phyloP scores from a whole-genome alignment of 2,888 invertebrate genomes.

The Nemotelus nigrinus region DNA sequence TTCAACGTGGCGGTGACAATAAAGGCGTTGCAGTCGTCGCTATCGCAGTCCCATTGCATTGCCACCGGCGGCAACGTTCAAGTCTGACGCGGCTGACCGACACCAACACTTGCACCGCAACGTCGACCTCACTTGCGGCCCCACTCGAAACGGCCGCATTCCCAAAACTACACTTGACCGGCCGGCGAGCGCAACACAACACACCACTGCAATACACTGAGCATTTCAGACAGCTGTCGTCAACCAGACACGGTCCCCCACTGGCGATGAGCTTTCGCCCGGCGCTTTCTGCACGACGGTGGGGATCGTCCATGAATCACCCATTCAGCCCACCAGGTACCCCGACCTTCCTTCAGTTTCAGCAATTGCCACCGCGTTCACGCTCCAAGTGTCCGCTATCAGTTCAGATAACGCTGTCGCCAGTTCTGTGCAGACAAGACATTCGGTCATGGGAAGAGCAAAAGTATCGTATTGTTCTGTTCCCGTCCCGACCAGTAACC shows the following conservation, averaged over 20 bases:
- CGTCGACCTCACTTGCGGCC: not conserved
- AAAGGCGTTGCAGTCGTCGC: slow-evolving; percentile 29
- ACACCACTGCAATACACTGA: slow-evolving; percentile 30
- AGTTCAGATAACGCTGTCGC: slow-evolving; percentile 19
- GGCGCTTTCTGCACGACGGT: slow-evolving; percentile 22
- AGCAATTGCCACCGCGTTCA: not conserved
- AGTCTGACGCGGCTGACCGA: slow-evolving; percentile 11
- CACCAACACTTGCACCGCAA: slow-evolving; percentile 28
- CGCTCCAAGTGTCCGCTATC: slow-evolving; percentile 1
- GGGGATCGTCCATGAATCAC: slow-evolving; percentile 23
- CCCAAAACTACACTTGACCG: not conserved
- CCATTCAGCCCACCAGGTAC: slow-evolving; percentile 35
- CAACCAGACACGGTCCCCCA: slow-evolving; percentile 5
- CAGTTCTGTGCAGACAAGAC: not conserved
- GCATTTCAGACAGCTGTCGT: slow-evolving; percentile 34
- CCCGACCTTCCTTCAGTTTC: slow-evolving; percentile 28
- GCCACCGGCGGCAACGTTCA: slow-evolving; percentile 2
- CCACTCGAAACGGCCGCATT: not conserved
- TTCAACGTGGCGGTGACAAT: slow-evolving; percentile 26
- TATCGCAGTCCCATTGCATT: slow-evolving; percentile 11
- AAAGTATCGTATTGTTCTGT: no score
- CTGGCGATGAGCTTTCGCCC: slow-evolving; percentile 17
- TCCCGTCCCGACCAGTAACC: no score
- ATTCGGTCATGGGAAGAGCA: not conserved
- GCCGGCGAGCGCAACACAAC: slow-evolving; percentile 11